phyloP scores from a whole-genome alignment of 2,113 vertebrate genomes.

The Mandrillus leucophaeus region DNA sequence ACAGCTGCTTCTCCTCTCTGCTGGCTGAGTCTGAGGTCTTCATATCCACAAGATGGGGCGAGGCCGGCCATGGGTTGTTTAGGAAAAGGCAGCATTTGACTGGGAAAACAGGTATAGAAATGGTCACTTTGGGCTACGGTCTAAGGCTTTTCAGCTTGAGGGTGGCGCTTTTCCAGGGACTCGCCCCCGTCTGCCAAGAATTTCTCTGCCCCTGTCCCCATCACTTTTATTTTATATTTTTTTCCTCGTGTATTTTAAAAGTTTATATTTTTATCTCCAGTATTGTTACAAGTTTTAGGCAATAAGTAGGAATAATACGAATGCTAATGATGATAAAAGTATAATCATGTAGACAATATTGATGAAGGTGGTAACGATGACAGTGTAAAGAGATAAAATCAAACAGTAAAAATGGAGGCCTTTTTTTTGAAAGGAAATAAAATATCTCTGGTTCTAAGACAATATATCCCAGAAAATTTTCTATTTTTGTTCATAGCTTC shows the following conservation, averaged over 20 bases:
- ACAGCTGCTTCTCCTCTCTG: no score
- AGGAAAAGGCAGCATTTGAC: no score
- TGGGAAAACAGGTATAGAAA: no score
- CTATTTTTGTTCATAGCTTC: not conserved
- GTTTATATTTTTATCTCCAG: not conserved
- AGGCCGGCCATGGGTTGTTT: no score
- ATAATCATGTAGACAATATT: not conserved
- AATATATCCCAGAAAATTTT: not conserved
- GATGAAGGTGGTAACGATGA: not conserved
- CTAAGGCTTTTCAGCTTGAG: no score
- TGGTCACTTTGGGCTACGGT: no score
- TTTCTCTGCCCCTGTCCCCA: no score
- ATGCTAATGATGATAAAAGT: not conserved
- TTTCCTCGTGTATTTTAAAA: not conserved
- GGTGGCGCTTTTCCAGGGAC: no score
- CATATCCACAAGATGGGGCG: no score
- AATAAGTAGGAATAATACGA: not conserved
- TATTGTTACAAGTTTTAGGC: not conserved
- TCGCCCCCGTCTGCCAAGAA: no score
- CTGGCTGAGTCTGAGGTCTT: no score
- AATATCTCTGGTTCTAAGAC: not conserved
- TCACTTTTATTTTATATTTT: no score
- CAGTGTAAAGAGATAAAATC: not conserved
- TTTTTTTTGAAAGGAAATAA: not conserved
- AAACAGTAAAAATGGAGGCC: not conserved